Evolutionary conservation across 1,140 invertebrate genomes (phyloP), one percentile per base, ranked within the genome.

Genomic region (Pissodes strobi): DNA sequence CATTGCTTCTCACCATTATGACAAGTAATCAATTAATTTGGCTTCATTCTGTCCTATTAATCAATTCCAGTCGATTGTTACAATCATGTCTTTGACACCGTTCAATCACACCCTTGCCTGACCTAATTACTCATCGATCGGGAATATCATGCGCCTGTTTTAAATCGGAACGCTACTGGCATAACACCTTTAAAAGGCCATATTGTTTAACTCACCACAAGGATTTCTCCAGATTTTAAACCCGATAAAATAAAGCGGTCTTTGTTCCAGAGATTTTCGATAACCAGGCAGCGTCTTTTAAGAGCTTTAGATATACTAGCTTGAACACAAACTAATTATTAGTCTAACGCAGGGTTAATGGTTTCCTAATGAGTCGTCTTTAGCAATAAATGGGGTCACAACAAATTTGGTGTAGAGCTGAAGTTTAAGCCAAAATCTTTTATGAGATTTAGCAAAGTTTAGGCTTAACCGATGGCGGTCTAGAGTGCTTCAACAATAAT

Each of bases 261-360:
- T 57, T 57, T 57, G 55, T 57, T 45, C 41, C 38, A 55, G 37
- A 27, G 39, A 57, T 57, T 57, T 48, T 48, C 34, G 22, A 27
- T 22, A 19, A 23, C 38, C 22, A 57, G n/a, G 30, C n/a, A 37
- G 9, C 38, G 57, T 21, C 19, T 61, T 61, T 48, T 51, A 34
- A 39, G 19, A 49, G 58, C 39, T 49, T 51, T 15, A 13, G 53
- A 41, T 57, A 43, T 21, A 21, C 39, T n/a, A 17, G 18, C 51
- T 51, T 61, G 51, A 37, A 61, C 22, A 45, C 51, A 61, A 61
- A 61, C 58, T 46, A 61, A 61, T 61, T 61, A 61, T 61, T 51
- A 61, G 58, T 51, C 30, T 48, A 61, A 51, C 39, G 46, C 48
- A 51, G 22, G 45, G 37, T 61, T 61, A 61, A 61, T 61, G 58